A percentile compares a stretch with the other conserved stretches of the same genome.
phyloP scores from a whole-genome alignment of 2,888 invertebrate genomes.

The Baronia brevicornis region DNA sequence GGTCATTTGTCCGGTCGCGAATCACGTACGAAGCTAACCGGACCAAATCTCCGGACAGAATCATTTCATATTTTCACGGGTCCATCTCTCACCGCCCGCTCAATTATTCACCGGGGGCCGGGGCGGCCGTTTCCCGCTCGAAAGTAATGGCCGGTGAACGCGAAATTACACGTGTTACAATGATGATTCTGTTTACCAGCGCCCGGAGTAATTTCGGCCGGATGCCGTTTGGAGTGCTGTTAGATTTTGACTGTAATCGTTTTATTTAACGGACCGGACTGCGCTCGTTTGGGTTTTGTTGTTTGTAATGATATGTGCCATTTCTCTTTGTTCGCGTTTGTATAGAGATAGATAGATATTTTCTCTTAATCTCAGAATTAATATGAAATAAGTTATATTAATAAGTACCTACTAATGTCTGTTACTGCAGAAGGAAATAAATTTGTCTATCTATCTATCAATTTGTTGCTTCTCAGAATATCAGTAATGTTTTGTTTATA shows the following conservation, averaged over 20 bases:
- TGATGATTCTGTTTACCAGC: constrained; percentile 61
- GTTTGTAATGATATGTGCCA: constrained; percentile 12
- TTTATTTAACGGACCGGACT: constrained; percentile 43
- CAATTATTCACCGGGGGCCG: constrained; percentile 58
- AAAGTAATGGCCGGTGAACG: constrained; percentile 65
- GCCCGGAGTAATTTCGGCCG: constrained; percentile 42
- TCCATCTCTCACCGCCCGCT: constrained; percentile 57
- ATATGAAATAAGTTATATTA: constrained; percentile 4
- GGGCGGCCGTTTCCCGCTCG: constrained; percentile 36
- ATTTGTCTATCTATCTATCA: not conserved
- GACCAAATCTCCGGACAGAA: constrained; percentile 44
- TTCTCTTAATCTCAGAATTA: too few species aligned
- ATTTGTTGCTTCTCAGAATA: not conserved
- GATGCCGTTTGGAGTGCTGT: constrained; percentile 55
- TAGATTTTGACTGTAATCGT: constrained; percentile 53
- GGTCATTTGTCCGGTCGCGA: constrained; percentile 38
- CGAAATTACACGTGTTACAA: constrained; percentile 68
- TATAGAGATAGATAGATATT: constrained; percentile 6
- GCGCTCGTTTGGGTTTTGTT: constrained; percentile 31
- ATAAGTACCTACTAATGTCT: too few species aligned
- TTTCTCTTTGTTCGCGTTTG: constrained; percentile 17
- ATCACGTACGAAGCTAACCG: constrained; percentile 28
- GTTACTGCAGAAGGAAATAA: too few species aligned
- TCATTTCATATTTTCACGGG: constrained; percentile 66
- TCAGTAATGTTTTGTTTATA: too few species aligned